Percentiles rank a stretch among this genome's conserved stretches.
Conservation (phyloP, 2,113 vertebrate genomes). For the Suncus etruscus region DNA sequence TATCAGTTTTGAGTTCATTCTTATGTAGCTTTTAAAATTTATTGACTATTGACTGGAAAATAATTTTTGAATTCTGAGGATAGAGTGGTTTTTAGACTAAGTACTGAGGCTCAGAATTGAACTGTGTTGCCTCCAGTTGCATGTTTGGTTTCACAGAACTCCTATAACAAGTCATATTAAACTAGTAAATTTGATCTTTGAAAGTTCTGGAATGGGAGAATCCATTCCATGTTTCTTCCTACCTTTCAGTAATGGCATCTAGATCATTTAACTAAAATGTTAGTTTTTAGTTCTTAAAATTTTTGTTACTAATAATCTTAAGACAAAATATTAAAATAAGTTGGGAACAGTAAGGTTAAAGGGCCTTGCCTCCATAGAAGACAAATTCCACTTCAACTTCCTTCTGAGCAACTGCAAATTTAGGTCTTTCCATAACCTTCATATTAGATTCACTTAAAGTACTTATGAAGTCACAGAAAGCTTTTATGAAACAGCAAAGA, state of each 20-base stretch:
- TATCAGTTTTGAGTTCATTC: neutral
- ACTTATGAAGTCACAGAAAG: neutral
- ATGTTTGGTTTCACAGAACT: neutral
- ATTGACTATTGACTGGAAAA: constrained; percentile 1
- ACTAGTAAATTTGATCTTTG: neutral
- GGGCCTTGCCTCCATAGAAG: neutral
- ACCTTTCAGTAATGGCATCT: constrained; percentile 29
- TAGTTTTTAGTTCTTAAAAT: constrained; percentile 43
- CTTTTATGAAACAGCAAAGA: neutral
- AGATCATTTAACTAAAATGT: constrained; percentile 33
- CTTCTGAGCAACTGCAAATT: neutral
- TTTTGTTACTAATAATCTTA: constrained; percentile 40
- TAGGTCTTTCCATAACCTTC: neutral
- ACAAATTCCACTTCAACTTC: neutral
- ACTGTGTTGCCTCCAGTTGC: neutral
- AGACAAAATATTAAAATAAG: constrained; percentile 30
- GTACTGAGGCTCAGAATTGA: neutral
- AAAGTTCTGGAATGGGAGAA: constrained; percentile 18
- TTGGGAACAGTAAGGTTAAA: neutral
- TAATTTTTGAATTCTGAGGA: constrained; percentile 5
- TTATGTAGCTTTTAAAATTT: neutral
- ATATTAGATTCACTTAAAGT: constrained; percentile 12
- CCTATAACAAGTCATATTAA: neutral
- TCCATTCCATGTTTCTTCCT: neutral
- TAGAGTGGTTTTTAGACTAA: neutral